A percentile compares a stretch with the other conserved stretches of the same genome.
These are phyloP conservation scores for Chloebia gouldiae DNA, from an alignment of 2,113 vertebrate genomes.

Conservation along the genomic window DNA sequence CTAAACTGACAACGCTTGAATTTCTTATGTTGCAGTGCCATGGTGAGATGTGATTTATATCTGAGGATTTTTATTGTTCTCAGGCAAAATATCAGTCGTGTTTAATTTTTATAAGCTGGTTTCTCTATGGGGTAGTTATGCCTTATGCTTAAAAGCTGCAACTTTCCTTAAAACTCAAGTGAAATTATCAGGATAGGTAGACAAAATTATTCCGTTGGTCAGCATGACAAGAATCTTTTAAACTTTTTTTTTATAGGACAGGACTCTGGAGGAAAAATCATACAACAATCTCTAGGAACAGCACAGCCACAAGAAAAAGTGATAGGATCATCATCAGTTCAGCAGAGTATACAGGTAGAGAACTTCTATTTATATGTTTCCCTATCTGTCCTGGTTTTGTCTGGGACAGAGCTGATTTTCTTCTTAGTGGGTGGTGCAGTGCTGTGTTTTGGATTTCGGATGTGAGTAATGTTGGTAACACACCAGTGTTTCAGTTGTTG, in stretches of 20 bases:
- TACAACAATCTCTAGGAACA: slow-evolving; percentile 68
- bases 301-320: slow-evolving; percentile 69
- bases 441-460: not conserved
- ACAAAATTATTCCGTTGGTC: not conserved
- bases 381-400: not conserved
- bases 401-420: not conserved
- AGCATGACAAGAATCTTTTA: not conserved
- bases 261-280: slow-evolving; percentile 74
- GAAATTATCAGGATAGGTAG: not conserved
- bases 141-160: not conserved
- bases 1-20: not conserved
- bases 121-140: not conserved
- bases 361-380: not conserved
- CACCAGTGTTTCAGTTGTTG: not conserved
- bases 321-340: slow-evolving; percentile 68
- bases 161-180: not conserved
- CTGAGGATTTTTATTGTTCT: not conserved
- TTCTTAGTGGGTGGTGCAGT: not conserved
- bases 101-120: not conserved
- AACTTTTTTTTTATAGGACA: slow-evolving; percentile 67
- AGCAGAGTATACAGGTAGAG: slow-evolving; percentile 72
- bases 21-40: not conserved
- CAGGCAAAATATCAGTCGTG: not conserved
- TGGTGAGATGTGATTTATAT: not conserved
- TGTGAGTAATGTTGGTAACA: fast-evolving